phyloP scores from a whole-genome alignment of 2,797 vertebrate genomes.

The Melanogrammus aeglefinus region DNA sequence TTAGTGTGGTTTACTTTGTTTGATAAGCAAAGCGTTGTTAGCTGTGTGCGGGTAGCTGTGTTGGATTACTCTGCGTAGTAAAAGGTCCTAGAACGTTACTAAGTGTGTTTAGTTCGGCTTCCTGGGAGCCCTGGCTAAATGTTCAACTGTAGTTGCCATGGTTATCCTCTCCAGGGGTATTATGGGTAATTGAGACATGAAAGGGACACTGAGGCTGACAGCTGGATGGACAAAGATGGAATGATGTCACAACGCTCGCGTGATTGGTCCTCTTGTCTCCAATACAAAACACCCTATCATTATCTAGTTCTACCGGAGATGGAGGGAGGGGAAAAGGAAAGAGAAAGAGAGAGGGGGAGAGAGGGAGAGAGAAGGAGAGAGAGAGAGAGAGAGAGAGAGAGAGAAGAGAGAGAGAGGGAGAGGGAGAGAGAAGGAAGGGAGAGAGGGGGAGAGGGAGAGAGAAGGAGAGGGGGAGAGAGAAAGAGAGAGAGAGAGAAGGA shows the following conservation, averaged over 20 bases:
- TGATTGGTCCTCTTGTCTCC: not conserved
- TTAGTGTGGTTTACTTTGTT: no score
- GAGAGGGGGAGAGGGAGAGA: no score
- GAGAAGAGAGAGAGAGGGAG: no score
- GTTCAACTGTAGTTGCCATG: constrained; percentile 1
- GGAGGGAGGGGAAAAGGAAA: constrained; percentile 12
- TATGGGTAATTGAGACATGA: constrained; percentile 14
- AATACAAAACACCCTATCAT: not conserved
- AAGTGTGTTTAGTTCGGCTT: no score
- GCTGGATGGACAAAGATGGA: constrained; percentile 12
- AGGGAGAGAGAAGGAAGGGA: no score
- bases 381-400: not conserved
- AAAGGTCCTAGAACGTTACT: not conserved
- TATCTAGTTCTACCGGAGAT: constrained; percentile 21
- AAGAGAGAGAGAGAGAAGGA: no score
- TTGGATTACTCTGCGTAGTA: not conserved
- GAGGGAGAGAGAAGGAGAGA: not conserved
- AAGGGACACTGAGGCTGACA: constrained; percentile 3
- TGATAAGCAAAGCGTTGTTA: no score
- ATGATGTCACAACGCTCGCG: not conserved
- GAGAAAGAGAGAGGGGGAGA: constrained; percentile 4
- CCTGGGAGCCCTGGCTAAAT: not conserved
- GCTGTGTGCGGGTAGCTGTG: no score
- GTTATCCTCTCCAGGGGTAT: constrained; percentile 1
- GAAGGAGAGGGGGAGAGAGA: not conserved